Percentiles rank a stretch among this genome's conserved stretches.
Conservation (phyloP, 2,888 invertebrate genomes). For the Polydrusus cervinus region DNA sequence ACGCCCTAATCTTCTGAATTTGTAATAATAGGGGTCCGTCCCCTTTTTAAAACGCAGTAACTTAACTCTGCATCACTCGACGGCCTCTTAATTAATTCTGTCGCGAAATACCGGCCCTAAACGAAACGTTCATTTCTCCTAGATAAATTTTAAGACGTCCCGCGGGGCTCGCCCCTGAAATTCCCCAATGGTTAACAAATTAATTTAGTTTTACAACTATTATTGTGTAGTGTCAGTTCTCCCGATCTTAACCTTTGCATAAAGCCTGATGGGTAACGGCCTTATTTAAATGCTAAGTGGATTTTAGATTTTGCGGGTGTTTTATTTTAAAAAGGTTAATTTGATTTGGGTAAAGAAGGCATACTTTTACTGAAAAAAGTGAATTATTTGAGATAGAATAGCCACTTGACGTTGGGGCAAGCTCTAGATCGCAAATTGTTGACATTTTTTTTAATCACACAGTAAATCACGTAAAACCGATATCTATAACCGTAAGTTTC, state of each 20-base stretch:
- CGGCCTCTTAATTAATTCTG: slow-evolving; percentile 19
- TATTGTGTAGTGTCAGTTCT: slow-evolving; percentile 11
- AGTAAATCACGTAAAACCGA: too few relatives aligned
- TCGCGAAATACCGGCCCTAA: slow-evolving; percentile 2
- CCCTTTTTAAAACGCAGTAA: background rate
- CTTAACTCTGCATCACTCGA: background rate
- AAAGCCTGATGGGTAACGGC: slow-evolving; percentile 20
- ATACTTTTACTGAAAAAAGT: too few relatives aligned
- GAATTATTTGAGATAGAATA: too few relatives aligned
- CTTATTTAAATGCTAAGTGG: slow-evolving; percentile 23
- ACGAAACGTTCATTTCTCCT: slow-evolving; percentile 30
- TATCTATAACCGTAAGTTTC: too few relatives aligned
- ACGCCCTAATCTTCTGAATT: too few relatives aligned
- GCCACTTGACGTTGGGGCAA: too few relatives aligned
- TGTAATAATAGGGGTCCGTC: background rate
- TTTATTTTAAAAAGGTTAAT: background rate
- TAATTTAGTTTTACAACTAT: slow-evolving; percentile 36
- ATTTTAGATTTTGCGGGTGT: background rate
- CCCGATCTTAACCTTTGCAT: slow-evolving; percentile 27
- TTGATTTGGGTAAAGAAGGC: too few relatives aligned
- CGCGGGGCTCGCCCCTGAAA: slow-evolving; percentile 24
- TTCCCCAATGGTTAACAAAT: slow-evolving; percentile 29
- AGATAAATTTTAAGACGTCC: slow-evolving; percentile 27
- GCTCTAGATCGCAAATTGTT: too few relatives aligned
- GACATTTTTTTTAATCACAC: too few relatives aligned